Evolutionary conservation across 1,140 invertebrate genomes (phyloP), one percentile per base, ranked within the genome.

Genomic region (Arion vulgaris): DNA sequence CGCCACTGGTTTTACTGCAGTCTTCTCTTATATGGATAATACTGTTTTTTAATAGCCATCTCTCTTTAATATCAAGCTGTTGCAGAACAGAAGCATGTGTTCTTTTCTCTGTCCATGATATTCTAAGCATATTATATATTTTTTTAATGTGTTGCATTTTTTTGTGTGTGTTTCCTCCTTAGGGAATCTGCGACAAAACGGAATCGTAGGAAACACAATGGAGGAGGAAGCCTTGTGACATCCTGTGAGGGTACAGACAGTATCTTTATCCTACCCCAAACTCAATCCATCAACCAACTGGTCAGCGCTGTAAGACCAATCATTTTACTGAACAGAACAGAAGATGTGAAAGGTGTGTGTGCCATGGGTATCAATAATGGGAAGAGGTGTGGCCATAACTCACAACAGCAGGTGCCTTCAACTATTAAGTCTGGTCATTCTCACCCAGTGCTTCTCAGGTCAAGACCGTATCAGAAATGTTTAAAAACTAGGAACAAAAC

Each of bases 131-230:
- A n/a, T n/a, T n/a, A n/a, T n/a, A n/a, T n/a, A n/a, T n/a, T n/a
- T n/a, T n/a, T n/a, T n/a, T n/a, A n/a, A n/a, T n/a, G n/a, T n/a
- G n/a, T n/a, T n/a, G n/a, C n/a, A n/a, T n/a, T n/a, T n/a, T n/a
- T n/a, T n/a, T n/a, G n/a, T n/a, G n/a, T n/a, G n/a, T n/a, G n/a
- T n/a, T n/a, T n/a, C n/a, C 13, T 78, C 85, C 86, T 4, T 83
- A 90, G 89, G 86, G 81, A 90, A 89, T 74, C 86, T 88, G 38
- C 85, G 88, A 49, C 89, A 88, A 85, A 90, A 90, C 82, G 89
- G 89, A 84, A 86, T 87, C 84, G 85, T 71, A 82, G 83, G 86
- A 76, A 85, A 72, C 79, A 83, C 81, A 69, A 85, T 87, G 85
- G 71, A 87, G 80, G 89, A 90, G 83, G 87, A 89, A 83, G 86